These are phyloP conservation scores for Gnathochromis pfefferi DNA, from an alignment of 2,113 vertebrate species.

Conservation along the genomic window DNA sequence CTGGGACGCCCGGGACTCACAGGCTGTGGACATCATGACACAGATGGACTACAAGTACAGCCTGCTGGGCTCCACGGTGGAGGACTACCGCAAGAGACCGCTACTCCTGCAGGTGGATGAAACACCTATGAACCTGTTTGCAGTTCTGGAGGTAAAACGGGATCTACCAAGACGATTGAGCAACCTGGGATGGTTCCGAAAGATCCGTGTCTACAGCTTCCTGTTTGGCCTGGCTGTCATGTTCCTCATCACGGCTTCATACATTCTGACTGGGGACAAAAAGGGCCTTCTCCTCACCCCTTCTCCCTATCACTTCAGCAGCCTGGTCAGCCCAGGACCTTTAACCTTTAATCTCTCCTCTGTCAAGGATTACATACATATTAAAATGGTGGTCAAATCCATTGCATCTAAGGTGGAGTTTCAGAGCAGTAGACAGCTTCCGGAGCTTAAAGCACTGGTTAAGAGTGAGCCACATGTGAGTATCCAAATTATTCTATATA, in stretches of 20 bases:
- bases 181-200: slow-evolving; percentile 70
- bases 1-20: not conserved
- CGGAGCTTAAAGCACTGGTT: slow-evolving; percentile 74
- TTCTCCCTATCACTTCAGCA: slow-evolving; percentile 78
- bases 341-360: slow-evolving; percentile 78
- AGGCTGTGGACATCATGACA: slow-evolving; percentile 37
- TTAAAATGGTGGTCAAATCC: slow-evolving; percentile 78
- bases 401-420: slow-evolving; percentile 82
- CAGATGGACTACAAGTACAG: slow-evolving; percentile 68
- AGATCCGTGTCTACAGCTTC: slow-evolving; percentile 80
- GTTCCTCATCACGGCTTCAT: slow-evolving; percentile 87
- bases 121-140: slow-evolving; percentile 80
- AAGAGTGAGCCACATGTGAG: slow-evolving; percentile 87
- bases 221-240: slow-evolving; percentile 79
- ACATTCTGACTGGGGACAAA: slow-evolving; percentile 83
- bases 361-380: slow-evolving; percentile 74
- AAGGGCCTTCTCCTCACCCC: slow-evolving; percentile 78
- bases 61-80: slow-evolving; percentile 49
- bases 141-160: slow-evolving; percentile 80
- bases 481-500: slow-evolving; percentile 13
- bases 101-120: slow-evolving; percentile 65
- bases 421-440: slow-evolving; percentile 70
- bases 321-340: slow-evolving; percentile 70
- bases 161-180: slow-evolving; percentile 67
- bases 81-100: slow-evolving; percentile 58